Evolutionary conservation across 2,888 invertebrate species (phyloP), one percentile per base, ranked within the genome.

Genomic region (Tyria jacobaeae): DNA sequence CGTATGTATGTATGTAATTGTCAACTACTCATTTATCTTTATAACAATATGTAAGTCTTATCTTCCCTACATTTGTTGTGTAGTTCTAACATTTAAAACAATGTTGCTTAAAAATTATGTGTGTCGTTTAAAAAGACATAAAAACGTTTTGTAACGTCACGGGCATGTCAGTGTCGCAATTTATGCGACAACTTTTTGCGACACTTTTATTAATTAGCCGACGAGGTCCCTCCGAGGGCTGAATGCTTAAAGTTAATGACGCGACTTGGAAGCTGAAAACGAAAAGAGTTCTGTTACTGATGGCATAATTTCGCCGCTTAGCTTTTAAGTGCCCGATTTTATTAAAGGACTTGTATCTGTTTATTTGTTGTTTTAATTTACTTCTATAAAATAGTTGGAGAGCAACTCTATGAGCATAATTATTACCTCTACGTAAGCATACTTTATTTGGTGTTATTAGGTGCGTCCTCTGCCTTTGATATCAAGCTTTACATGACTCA

Each of bases 151-250:
- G 68, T 75, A 56, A 60, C 66, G 61, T 75, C 71, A 74, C 70
- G 57, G 73, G 48, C 25, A 51, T 60, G 72, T 75, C 72, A 66
- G 59, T 68, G 76, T 60, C 60, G 57, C 66, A 70, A 81, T 83
- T 83, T 78, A 81, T 79, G 76, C 63, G 60, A 66, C 71, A 76
- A 83, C 73, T 83, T 80, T 76, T 74, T 73, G 76, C 71, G 76
- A 76, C 80, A 79, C 73, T 81, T 80, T 76, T 76, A 81, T 83
- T 83, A 83, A 83, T 82, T 81, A 83, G 80, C 66, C 56, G 68
- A 53, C 68, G 64, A 62, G 62, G 55, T 51, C 68, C 68, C 67
- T 66, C 56, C n/a, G 62, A 64, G 67, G 60, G 58, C 48, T 35
- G 54, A 68, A 67, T 49, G 62, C 71, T 76, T 74, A 65, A 58